Conservation (phyloP, 1,140 invertebrate genomes). For the Streblospio benedicti region DNA sequence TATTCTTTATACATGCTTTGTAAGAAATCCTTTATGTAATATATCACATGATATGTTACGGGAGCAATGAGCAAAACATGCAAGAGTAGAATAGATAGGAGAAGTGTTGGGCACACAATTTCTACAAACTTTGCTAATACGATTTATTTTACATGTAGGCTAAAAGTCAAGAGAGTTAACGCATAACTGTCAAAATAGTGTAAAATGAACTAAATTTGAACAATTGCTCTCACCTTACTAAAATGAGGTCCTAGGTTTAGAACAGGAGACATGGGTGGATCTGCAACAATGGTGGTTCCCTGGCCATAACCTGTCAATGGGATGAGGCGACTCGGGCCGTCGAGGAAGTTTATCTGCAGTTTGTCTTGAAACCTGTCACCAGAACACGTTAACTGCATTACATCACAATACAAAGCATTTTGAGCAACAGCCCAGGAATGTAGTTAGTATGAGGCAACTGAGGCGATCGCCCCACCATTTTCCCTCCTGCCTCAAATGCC, state of each 20-base stretch:
- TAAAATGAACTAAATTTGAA: not conserved
- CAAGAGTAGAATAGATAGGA: not conserved
- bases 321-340: slow-evolving; percentile 34
- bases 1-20: no score
- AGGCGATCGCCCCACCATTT: no score
- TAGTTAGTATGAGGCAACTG: no score
- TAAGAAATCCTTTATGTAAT: no score
- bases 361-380: slow-evolving; percentile 42
- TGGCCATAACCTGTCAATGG: slow-evolving; percentile 38
- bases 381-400: not conserved
- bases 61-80: no score
- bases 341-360: slow-evolving; percentile 39
- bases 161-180: not conserved
- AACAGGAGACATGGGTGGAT: slow-evolving; percentile 34
- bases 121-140: not conserved
- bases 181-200: not conserved
- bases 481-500: no score
- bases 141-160: not conserved
- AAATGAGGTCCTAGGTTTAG: slow-evolving; percentile 46
- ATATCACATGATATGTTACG: no score
- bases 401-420: not conserved
- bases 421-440: not conserved
- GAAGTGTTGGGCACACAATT: not conserved
- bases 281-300: slow-evolving; percentile 43
- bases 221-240: slow-evolving; percentile 20